A percentile compares a stretch with the other conserved stretches of the same genome.
phyloP scores from a whole-genome alignment of 2,113 vertebrate genomes.

The Balaeniceps rex region DNA sequence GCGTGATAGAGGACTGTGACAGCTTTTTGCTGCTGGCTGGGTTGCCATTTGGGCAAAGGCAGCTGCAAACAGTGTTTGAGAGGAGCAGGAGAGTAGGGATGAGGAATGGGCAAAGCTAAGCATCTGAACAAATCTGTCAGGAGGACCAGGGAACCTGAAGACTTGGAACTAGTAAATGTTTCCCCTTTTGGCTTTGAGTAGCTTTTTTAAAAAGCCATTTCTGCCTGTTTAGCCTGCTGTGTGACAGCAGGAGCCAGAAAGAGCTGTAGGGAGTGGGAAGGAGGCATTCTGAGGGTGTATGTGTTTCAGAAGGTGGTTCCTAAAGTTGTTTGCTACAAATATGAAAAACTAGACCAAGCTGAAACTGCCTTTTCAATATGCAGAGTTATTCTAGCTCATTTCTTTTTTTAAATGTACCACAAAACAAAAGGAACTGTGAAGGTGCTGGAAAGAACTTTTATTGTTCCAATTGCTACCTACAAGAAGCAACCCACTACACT shows the following conservation, averaged over 20 bases:
- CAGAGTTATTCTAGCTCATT: background rate
- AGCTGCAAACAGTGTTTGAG: background rate
- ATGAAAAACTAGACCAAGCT: background rate
- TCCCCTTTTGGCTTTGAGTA: background rate
- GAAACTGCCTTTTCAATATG: background rate
- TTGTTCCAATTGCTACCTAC: background rate
- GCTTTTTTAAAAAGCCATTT: background rate
- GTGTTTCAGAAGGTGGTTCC: constrained; percentile 22
- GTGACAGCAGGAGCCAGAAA: background rate
- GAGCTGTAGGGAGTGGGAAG: background rate
- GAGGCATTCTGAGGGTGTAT: background rate
- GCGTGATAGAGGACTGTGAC: background rate
- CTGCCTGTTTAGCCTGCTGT: background rate
- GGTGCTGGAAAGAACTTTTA: background rate
- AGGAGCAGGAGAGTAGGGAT: background rate
- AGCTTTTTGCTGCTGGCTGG: background rate
- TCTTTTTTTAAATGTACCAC: background rate
- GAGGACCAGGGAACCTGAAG: background rate
- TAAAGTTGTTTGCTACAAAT: background rate
- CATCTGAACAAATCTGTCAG: background rate
- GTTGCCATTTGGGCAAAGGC: background rate
- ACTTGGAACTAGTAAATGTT: background rate
- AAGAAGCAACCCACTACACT: background rate
- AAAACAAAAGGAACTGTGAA: background rate
- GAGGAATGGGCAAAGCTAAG: background rate